Evolutionary conservation across 2,113 vertebrate species (phyloP), one percentile per base, ranked within the genome.

Genomic region (Paradisaea rubra): DNA sequence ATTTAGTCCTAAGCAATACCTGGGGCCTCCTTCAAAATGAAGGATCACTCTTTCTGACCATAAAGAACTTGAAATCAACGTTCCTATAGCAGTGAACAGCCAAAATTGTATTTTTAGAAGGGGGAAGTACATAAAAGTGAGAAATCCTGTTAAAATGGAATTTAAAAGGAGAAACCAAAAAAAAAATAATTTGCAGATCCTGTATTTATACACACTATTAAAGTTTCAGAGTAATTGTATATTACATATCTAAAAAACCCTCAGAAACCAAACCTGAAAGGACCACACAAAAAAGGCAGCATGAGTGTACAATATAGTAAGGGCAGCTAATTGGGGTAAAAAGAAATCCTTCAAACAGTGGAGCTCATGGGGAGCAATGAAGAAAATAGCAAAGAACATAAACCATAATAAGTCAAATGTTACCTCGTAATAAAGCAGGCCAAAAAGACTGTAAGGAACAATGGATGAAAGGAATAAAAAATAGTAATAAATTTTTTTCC

Each of bases 271-370:
- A 50, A 72, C 11, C 35, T 65, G 64, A 77, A 73, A 80, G 30
- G 90, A 96, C 92, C 88, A 96, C 95, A 88, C 92, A 94, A 82
- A 89, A 94, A 87, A 91, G n/a, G 24, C 31, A 82, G 18, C 31
- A 49, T 57, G 45, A 61, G 53, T 79, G 2, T n/a, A 49, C 52
- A 71, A 37, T 28, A 31, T 1, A 68, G 27, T 20, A 84, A 85
- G 45, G 22, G 39, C 49, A 89, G 22, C 24, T 91, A 96, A 95
- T 63, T 88, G 71, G 68, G 33, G 7, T 83, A 73, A 83, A 79
- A 88, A 91, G 66, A 65, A 94, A 88, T 86, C 47, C 54, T 77
- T 64, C 4, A 0, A 88, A 63, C 10, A 47, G 35, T 27, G n/a
- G 30, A 73, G 59, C 11, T 88, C 35, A 59, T 44, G 39, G 56